A percentile compares a stretch with the other conserved stretches of the same genome.
Evolutionary conservation across 2,888 invertebrate species (phyloP).

Genomic region (Ectemnius lituratus): DNA sequence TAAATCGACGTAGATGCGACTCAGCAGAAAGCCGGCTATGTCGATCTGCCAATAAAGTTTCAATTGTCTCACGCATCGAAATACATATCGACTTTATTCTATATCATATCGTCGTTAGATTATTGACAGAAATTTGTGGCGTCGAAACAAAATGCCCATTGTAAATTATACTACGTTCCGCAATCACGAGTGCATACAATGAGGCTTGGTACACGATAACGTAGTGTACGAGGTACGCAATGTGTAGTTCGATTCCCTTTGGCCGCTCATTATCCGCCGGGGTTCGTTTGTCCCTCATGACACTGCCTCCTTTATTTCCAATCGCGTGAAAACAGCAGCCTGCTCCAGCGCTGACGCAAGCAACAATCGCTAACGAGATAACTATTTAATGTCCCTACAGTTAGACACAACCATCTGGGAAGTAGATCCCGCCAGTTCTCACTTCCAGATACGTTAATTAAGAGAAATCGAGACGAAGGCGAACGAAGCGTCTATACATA

Average conservation of each 20-base stretch:
- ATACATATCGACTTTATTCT: slow-evolving; percentile 9
- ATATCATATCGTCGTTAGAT: background rate
- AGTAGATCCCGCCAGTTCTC: slow-evolving; percentile 17
- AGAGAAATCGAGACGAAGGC: slow-evolving; percentile 17
- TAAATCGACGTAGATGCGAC: slow-evolving; percentile 22
- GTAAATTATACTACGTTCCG: background rate
- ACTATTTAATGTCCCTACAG: slow-evolving; percentile 39
- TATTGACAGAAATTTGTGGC: background rate
- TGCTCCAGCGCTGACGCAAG: slow-evolving; percentile 46
- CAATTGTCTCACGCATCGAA: slow-evolving; percentile 2
- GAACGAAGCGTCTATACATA: too few relatives aligned
- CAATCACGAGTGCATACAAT: slow-evolving; percentile 62
- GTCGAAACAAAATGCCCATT: too few relatives aligned
- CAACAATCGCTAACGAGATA: slow-evolving; percentile 46
- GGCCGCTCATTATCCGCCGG: slow-evolving; percentile 56
- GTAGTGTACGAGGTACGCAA: slow-evolving; percentile 16
- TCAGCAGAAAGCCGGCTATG: too few relatives aligned
- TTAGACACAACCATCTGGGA: slow-evolving; percentile 45
- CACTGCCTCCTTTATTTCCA: slow-evolving; percentile 48
- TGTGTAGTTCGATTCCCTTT: slow-evolving; percentile 25
- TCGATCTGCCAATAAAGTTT: too few relatives aligned
- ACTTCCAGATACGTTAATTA: slow-evolving; percentile 30
- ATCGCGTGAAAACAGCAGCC: slow-evolving; percentile 50
- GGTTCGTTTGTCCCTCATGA: slow-evolving; percentile 36
- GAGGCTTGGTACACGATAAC: slow-evolving; percentile 37